Percentiles rank a stretch among this genome's conserved stretches.
Conservation (phyloP, 1,140 invertebrate genomes). For the Drosophila trapezifrons region DNA sequence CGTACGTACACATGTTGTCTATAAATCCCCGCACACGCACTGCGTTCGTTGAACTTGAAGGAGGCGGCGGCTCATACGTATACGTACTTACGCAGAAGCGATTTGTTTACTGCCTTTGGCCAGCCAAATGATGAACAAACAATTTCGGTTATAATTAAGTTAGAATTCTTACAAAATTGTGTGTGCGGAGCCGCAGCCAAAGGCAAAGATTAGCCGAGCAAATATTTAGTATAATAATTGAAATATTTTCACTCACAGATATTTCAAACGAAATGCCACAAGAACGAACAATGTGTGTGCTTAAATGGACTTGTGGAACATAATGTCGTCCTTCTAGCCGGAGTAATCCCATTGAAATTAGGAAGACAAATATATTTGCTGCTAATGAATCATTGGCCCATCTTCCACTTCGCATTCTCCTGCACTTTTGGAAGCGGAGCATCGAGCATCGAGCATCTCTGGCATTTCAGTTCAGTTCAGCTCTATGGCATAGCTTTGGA, state of each 20-base stretch:
- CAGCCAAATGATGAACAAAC: constrained; percentile 48
- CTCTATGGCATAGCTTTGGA: constrained; percentile 27
- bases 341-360: constrained; percentile 37
- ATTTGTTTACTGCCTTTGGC: constrained; percentile 42
- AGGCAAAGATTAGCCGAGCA: constrained; percentile 33
- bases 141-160: constrained; percentile 52
- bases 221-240: constrained; percentile 52
- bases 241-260: constrained; percentile 40
- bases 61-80: neutral
- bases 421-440: too few relatives aligned
- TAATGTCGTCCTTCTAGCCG: neutral
- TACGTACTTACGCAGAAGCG: constrained; percentile 19
- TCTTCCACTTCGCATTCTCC: constrained; percentile 8
- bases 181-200: constrained; percentile 5
- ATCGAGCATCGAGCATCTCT: constrained; percentile 16
- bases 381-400: constrained; percentile 45
- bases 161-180: constrained; percentile 44
- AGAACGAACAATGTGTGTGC: constrained; percentile 28
- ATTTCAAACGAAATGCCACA: constrained; percentile 24
- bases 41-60: constrained; percentile 66
- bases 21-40: constrained; percentile 57
- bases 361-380: constrained; percentile 37
- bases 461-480: constrained; percentile 30
- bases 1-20: constrained; percentile 30
- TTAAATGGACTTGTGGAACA: constrained; percentile 4